Conservation (phyloP, 1,140 invertebrate species). For the Nephila pilipes region DNA sequence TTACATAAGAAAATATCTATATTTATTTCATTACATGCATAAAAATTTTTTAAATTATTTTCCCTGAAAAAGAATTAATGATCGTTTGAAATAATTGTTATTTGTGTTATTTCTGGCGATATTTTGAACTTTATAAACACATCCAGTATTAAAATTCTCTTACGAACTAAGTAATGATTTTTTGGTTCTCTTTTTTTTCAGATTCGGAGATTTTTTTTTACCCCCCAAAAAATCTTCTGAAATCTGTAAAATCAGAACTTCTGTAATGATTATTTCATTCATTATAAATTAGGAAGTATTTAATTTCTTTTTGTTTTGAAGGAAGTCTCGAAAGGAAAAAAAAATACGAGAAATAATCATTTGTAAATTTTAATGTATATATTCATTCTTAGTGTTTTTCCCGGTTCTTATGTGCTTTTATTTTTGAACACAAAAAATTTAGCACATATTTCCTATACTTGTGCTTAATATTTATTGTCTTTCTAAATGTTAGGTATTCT, state of each 20-base stretch:
- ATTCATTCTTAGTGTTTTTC: neutral
- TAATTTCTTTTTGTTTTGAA: neutral
- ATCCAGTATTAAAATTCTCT: no score
- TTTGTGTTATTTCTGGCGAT: no score
- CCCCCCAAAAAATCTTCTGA: neutral
- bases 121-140: no score
- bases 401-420: neutral
- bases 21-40: no score
- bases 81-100: no score
- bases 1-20: no score
- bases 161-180: no score
- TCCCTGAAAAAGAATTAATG: no score
- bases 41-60: no score
- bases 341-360: neutral
- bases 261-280: neutral
- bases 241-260: neutral
- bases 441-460: neutral
- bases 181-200: neutral
- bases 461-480: constrained; percentile 47
- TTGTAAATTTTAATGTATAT: constrained; percentile 15
- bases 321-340: neutral
- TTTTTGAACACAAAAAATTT: neutral
- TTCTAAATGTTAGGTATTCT: constrained; percentile 29
- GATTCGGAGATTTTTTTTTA: neutral
- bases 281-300: constrained; percentile 8